These are phyloP conservation scores for Agrotis puta DNA, from an alignment of 2,888 invertebrate species.

Conservation along the genomic window DNA sequence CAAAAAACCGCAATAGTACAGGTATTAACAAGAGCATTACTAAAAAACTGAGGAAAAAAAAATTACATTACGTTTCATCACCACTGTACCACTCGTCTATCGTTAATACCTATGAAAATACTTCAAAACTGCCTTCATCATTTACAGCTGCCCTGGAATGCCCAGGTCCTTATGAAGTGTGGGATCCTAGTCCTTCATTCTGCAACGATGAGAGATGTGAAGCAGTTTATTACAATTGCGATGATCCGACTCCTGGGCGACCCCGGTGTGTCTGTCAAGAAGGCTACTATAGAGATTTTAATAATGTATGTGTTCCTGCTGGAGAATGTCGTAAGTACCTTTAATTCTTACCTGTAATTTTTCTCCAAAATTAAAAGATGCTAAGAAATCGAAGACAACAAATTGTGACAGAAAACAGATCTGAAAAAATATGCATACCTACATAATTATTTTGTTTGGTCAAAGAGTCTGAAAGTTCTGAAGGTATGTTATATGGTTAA, in stretches of 20 bases:
- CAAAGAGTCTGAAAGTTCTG: too few relatives aligned
- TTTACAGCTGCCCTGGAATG: slow-evolving; percentile 70
- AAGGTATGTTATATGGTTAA: too few relatives aligned
- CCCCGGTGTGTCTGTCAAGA: slow-evolving; percentile 64
- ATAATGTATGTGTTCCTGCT: slow-evolving; percentile 63
- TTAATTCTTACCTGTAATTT: too few relatives aligned
- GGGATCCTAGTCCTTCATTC: slow-evolving; percentile 64
- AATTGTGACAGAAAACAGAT: neutral
- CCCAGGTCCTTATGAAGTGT: slow-evolving; percentile 71
- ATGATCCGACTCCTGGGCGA: slow-evolving; percentile 33
- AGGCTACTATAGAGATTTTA: slow-evolving; percentile 58
- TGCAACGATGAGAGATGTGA: slow-evolving; percentile 69
- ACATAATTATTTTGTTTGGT: too few relatives aligned
- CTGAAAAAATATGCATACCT: too few relatives aligned
- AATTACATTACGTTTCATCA: too few relatives aligned
- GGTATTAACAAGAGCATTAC: too few relatives aligned
- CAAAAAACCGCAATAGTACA: too few relatives aligned
- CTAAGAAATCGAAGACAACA: too few relatives aligned
- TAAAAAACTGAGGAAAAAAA: too few relatives aligned
- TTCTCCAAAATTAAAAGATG: too few relatives aligned
- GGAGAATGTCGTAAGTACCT: slow-evolving; percentile 67
- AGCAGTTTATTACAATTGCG: slow-evolving; percentile 56
- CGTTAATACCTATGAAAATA: neutral
- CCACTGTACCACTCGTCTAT: too few relatives aligned
- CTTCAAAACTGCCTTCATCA: neutral